phyloP scores from a whole-genome alignment of 2,113 vertebrate species.

The Cyphomyrus discorhynchus region DNA sequence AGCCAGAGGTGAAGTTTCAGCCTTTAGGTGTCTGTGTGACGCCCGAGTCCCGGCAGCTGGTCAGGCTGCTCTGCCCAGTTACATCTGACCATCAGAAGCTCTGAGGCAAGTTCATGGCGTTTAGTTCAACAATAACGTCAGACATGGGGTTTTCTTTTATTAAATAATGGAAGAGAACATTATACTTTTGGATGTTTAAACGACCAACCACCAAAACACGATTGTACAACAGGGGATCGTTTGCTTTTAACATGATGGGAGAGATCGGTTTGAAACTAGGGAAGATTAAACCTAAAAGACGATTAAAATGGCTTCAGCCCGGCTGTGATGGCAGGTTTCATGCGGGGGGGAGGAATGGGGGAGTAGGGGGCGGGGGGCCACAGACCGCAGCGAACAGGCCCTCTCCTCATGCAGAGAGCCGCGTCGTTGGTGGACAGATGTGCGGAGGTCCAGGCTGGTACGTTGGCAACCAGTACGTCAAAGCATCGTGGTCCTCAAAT shows the following conservation, averaged over 20 bases:
- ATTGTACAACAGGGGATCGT: slow-evolving; percentile 70
- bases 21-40: slow-evolving; percentile 63
- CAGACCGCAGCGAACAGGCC: slow-evolving; percentile 14
- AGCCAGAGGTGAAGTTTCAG: slow-evolving; percentile 79
- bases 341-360: not conserved
- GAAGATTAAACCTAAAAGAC: not conserved
- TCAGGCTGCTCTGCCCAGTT: slow-evolving; percentile 70
- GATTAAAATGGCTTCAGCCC: slow-evolving; percentile 58
- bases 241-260: slow-evolving; percentile 59
- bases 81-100: slow-evolving; percentile 55
- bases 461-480: slow-evolving; percentile 73
- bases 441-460: slow-evolving; percentile 74
- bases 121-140: slow-evolving; percentile 56
- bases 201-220: slow-evolving; percentile 68
- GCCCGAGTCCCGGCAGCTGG: slow-evolving; percentile 52
- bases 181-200: slow-evolving; percentile 49
- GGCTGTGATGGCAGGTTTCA: slow-evolving; percentile 53
- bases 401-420: slow-evolving; percentile 55
- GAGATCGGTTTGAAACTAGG: slow-evolving; percentile 44
- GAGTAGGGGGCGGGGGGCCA: not conserved
- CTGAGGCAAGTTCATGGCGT: slow-evolving; percentile 64
- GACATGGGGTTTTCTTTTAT: slow-evolving; percentile 43
- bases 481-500: slow-evolving; percentile 55
- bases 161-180: slow-evolving; percentile 49
- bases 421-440: slow-evolving; percentile 32